Conservation (phyloP, 2,113 vertebrate genomes). For the Anoura caudifer region DNA sequence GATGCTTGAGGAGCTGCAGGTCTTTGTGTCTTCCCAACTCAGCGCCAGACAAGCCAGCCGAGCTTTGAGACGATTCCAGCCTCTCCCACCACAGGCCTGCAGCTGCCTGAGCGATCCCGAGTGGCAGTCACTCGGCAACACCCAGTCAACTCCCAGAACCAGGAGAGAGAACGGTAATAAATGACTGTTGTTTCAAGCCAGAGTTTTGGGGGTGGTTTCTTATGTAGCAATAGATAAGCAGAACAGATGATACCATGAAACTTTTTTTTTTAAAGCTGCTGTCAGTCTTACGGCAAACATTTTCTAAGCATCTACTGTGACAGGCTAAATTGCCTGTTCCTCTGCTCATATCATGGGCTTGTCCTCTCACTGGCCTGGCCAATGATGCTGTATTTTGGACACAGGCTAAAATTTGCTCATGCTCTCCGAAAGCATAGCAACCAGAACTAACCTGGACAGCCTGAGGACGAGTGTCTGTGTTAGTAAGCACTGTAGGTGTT, state of each 20-base stretch:
- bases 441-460: background rate
- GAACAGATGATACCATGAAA: background rate
- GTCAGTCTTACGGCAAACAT: background rate
- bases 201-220: background rate
- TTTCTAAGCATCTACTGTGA: background rate
- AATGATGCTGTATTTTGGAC: background rate
- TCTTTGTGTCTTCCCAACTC: background rate
- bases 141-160: background rate
- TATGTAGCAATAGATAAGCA: background rate
- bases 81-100: background rate
- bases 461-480: background rate
- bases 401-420: background rate
- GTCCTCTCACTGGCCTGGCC: background rate
- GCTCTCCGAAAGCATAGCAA: background rate
- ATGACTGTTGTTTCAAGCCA: background rate
- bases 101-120: background rate
- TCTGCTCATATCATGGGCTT: background rate
- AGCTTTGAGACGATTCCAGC: background rate
- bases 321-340: background rate
- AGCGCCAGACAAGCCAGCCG: background rate
- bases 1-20: background rate
- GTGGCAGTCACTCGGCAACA: background rate
- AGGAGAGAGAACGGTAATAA: background rate
- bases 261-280: background rate
- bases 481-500: rapidly evolving